Conservation (phyloP, 2,797 vertebrate species). For the Phrynocephalus vlangalii region DNA sequence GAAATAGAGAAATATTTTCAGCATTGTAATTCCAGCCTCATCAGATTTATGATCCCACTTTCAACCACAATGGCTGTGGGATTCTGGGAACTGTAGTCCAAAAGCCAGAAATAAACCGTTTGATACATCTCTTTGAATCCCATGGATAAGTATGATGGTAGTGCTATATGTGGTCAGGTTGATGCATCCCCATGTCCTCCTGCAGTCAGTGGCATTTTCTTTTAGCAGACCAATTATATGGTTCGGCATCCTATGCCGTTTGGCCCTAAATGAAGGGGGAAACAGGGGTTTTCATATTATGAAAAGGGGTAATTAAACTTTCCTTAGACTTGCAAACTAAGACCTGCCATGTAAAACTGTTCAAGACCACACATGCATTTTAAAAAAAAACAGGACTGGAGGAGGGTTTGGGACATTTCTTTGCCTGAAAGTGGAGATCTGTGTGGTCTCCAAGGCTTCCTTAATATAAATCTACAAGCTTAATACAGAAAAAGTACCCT, state of each 20-base stretch:
- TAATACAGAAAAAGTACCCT: conserved; percentile 74
- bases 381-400: conserved; percentile 48
- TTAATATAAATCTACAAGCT: conserved; percentile 81
- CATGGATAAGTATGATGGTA: background rate
- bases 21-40: too few species aligned
- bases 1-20: too few species aligned
- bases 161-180: background rate
- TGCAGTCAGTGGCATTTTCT: background rate
- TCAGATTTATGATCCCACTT: too few species aligned
- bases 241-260: background rate
- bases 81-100: too few species aligned
- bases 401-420: conserved; percentile 72
- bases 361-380: conserved; percentile 78
- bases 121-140: background rate
- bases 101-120: background rate
- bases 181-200: background rate
- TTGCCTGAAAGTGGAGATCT: conserved; percentile 75
- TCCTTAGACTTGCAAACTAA: conserved; percentile 75
- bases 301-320: conserved; percentile 79
- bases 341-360: conserved; percentile 69
- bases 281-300: background rate
- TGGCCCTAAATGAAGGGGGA: background rate
- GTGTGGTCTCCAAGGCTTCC: conserved; percentile 82
- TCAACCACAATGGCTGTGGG: too few species aligned
- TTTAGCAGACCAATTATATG: background rate